Conservation (phyloP, 2,888 invertebrate species). For the Melangyna quadrimaculata region DNA sequence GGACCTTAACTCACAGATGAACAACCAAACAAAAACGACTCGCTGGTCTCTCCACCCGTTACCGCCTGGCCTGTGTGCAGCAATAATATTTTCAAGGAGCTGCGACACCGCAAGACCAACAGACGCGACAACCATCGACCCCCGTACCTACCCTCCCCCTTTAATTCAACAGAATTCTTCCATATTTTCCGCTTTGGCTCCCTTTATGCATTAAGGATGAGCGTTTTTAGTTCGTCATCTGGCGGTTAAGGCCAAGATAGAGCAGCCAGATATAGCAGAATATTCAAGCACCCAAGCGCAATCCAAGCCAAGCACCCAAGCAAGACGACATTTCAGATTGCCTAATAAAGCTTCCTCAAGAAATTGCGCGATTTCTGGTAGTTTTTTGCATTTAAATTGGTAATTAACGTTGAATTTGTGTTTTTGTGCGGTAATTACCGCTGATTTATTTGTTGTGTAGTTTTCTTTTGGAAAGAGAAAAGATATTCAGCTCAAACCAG, state of each 20-base stretch:
- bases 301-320: neutral
- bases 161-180: constrained; percentile 35
- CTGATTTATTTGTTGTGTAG: constrained; percentile 55
- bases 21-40: constrained; percentile 54
- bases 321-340: constrained; percentile 34
- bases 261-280: neutral
- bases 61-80: constrained; percentile 9
- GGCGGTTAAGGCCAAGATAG: constrained; percentile 12
- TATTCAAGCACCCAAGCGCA: neutral
- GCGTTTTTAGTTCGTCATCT: constrained; percentile 33
- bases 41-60: neutral
- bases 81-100: constrained; percentile 53
- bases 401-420: constrained; percentile 67
- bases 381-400: constrained; percentile 69
- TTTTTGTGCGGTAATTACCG: constrained; percentile 67
- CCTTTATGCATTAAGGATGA: constrained; percentile 67
- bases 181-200: constrained; percentile 60
- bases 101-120: neutral
- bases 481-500: neutral
- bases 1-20: constrained; percentile 59
- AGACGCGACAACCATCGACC: neutral
- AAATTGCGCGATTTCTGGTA: constrained; percentile 55
- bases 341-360: constrained; percentile 59
- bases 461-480: neutral
- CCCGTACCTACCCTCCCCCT: neutral